Conservation (phyloP, 2,888 invertebrate genomes). For the Drosophila paucipuncta region DNA sequence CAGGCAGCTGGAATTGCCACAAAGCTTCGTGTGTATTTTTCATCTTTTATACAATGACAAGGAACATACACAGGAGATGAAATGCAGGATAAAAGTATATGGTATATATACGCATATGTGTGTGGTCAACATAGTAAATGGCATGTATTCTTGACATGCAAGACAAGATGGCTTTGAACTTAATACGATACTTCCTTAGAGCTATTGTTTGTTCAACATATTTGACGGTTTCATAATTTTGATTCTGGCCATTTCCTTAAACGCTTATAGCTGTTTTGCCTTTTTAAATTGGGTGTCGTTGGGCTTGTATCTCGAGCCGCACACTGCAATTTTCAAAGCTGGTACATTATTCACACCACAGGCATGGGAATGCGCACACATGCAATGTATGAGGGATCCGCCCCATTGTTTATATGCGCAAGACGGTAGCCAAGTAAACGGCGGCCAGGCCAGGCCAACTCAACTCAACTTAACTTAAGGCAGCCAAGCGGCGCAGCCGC, state of each 20-base stretch:
- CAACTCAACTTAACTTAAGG: conserved; percentile 27
- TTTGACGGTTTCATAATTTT: conserved; percentile 15
- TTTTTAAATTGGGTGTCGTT: conserved; percentile 52
- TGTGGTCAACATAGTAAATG: background rate
- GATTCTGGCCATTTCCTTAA: conserved; percentile 16
- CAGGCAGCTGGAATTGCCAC: conserved; percentile 17
- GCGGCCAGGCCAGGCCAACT: conserved; percentile 44
- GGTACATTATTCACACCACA: conserved; percentile 73
- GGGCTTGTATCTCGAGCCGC: conserved; percentile 14
- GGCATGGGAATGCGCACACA: conserved; percentile 35
- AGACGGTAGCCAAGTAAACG: conserved; percentile 54
- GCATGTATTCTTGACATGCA: background rate
- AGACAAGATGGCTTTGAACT: background rate
- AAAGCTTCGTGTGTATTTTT: conserved; percentile 4
- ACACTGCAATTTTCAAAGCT: conserved; percentile 58
- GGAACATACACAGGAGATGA: background rate
- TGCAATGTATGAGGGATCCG: conserved; percentile 44
- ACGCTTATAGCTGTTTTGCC: conserved; percentile 39
- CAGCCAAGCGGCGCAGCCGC: conserved; percentile 59
- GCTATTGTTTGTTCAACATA: background rate
- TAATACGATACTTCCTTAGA: background rate
- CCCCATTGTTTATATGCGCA: conserved; percentile 60
- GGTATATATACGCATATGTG: background rate
- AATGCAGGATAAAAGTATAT: background rate
- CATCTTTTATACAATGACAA: conserved; percentile 10